These are phyloP conservation scores for Anoncus sp. DNA, from an alignment of 2,888 invertebrate species.

Conservation along the genomic window DNA sequence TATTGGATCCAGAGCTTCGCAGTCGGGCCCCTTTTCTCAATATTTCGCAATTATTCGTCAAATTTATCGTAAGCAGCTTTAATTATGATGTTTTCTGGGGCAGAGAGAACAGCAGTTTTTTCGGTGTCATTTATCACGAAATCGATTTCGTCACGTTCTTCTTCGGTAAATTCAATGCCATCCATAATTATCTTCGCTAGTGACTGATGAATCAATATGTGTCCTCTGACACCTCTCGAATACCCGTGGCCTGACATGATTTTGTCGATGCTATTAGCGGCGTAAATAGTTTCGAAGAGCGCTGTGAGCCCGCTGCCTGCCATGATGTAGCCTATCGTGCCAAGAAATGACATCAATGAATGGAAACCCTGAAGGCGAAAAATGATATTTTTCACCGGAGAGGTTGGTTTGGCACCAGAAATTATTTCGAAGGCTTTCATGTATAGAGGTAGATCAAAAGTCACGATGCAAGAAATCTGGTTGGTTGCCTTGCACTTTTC, in stretches of 20 bases:
- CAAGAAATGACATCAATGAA: slow-evolving; percentile 70
- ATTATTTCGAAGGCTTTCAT: slow-evolving; percentile 58
- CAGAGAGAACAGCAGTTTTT: slow-evolving; percentile 12
- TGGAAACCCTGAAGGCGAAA: slow-evolving; percentile 73
- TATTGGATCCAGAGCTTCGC: slow-evolving; percentile 71
- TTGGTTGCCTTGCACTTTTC: slow-evolving; percentile 45
- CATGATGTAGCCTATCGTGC: slow-evolving; percentile 70
- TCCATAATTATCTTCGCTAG: slow-evolving; percentile 56
- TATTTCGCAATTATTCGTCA: slow-evolving; percentile 46
- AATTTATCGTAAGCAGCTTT: slow-evolving; percentile 52
- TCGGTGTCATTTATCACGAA: slow-evolving; percentile 30
- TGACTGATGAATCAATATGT: slow-evolving; percentile 67
- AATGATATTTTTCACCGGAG: slow-evolving; percentile 49
- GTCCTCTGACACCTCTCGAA: slow-evolving; percentile 70
- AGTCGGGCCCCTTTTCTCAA: slow-evolving; percentile 66
- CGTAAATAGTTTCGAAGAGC: slow-evolving; percentile 67
- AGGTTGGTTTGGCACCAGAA: slow-evolving; percentile 16
- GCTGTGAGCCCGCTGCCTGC: slow-evolving; percentile 70
- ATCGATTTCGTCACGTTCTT: slow-evolving; percentile 51
- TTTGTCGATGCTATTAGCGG: slow-evolving; percentile 67
- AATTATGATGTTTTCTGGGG: slow-evolving; percentile 30
- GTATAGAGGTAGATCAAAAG: slow-evolving; percentile 57
- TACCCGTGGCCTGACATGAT: slow-evolving; percentile 72
- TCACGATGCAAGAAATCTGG: slow-evolving; percentile 42
- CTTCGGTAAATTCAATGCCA: slow-evolving; percentile 49